Conservation (phyloP, 2,797 vertebrate species). For the Gambusia yucatana region DNA sequence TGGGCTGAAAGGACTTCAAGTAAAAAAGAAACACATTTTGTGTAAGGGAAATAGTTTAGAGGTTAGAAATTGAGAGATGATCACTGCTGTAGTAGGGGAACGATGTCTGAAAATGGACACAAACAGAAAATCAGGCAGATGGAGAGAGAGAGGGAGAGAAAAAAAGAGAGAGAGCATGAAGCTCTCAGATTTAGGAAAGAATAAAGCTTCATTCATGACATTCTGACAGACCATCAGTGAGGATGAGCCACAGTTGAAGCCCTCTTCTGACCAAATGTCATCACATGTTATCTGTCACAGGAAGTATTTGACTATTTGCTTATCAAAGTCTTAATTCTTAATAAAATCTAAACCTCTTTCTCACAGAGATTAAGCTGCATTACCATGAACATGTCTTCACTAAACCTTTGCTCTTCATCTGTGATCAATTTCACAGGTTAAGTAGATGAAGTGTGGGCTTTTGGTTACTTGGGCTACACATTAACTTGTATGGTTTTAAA, state of each 20-base stretch:
- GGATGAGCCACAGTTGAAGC: conserved; percentile 47
- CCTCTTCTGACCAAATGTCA: conserved; percentile 57
- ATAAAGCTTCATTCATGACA: conserved; percentile 54
- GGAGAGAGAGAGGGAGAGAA: conserved; percentile 39
- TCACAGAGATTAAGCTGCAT: neutral
- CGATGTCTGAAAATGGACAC: conserved; percentile 24
- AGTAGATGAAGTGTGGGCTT: neutral
- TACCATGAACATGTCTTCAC: neutral
- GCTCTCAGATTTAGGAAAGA: conserved; percentile 59
- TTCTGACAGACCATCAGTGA: conserved; percentile 59
- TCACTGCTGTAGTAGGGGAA: conserved; percentile 28
- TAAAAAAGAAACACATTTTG: conserved; percentile 32
- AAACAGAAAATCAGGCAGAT: conserved; percentile 43
- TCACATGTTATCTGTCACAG: conserved; percentile 38
- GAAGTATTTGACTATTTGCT: conserved; percentile 42
- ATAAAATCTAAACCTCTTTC: neutral
- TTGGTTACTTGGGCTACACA: neutral
- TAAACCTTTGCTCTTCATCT: neutral
- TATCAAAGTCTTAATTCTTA: conserved; percentile 16
- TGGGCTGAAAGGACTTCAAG: conserved; percentile 23
- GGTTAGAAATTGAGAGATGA: conserved; percentile 31
- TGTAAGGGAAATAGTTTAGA: conserved; percentile 42
- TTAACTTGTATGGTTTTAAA: neutral
- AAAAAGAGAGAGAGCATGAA: conserved; percentile 20
- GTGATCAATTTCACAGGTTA: neutral